Base-by-base conservation (phyloP, 2,797 vertebrate genomes). In the Betta splendens region DNA sequence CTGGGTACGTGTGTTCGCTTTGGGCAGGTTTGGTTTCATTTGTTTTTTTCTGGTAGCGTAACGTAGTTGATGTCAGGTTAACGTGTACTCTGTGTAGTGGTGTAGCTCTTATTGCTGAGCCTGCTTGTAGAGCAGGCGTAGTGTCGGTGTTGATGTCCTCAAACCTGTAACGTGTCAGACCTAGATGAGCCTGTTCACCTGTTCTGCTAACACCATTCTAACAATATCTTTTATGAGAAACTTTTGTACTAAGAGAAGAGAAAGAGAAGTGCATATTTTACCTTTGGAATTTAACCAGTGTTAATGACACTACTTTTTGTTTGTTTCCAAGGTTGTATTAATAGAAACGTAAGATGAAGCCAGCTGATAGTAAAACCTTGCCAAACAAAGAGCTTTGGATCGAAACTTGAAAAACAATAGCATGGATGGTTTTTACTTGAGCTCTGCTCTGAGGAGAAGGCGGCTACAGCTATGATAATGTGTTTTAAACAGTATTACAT, bases 331-430 rank as follows among this genome's bases (percentile, higher is more conserved):
- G 54, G 46, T 66, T 75, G 56, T 73, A 59, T 75, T 67, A 55
- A 53, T 64, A 75, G 54, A 62, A 69, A 23, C 52, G 56, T 40
- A 52, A 46, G 45, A 75, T 47, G 26, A 86, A 85, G 75, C 72
- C 88, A 88, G 82, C 79, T 87, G 80, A 85, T 85, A 74, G 83
- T 83, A 84, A 87, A 67, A 55, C 76, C 76, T 91, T 89, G 87
- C 84, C 86, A 92, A 91, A 93, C 85, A 77, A 85, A 85, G 88
- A 85, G 73, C 83, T 89, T 89, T 91, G 87, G 87, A 87, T 81
- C 36, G 72, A 92, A 92, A 92, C 91, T 92, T 92, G 88, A 92
- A 90, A 71, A 78, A 69, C 76, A 79, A 73, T 77, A 60, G 70
- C 83, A 83, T 55, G 80, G 59, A 78, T 80, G 2, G 46, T 85